Base-by-base conservation (phyloP, 92 coral and sea anemone genomes). In the Porites evermanni region DNA sequence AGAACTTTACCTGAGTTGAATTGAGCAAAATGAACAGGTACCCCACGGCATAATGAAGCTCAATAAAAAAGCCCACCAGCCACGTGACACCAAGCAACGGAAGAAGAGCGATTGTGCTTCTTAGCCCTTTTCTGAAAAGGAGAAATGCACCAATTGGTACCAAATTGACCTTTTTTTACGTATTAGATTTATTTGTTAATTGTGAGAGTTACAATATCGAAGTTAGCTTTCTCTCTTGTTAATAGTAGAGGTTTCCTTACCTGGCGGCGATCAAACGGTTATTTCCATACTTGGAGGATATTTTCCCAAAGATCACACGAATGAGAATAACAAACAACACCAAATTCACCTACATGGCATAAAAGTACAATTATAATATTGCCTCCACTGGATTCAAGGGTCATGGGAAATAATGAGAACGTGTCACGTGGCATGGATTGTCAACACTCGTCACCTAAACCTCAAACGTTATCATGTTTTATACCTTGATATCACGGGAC, bases 21-120 rank as follows among this genome's bases (percentile, higher is more conserved):
- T 82, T 82, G 2, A 82, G 86, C 60, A 38, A 63, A 38, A 82
- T 71, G 20, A 29, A 82, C 38, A 73, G 6, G 59, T 82, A 82
- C 16, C 38, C 78, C 47, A 72, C 10, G n/a, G 50, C 79, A 58
- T 53, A 4, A 14, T 82, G 86, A 47, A 82, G 72, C 79, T 82
- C 59, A 11, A 82, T 7, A 7, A 72, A 82, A 63, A 82, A 72
- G 2, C 86, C 86, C 51, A 82, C 10, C 20, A 82, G n/a, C 47
- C 70, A 83, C 24, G 87, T 83, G 64, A 83, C 87, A 60, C 87
- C 87, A 19, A 83, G 64, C 16, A 83, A 24, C 6, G 87, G 87
- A 6, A 83, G 79, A 6, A 83, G 72, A 47, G 79, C 87, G 65
- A 83, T 24, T 19, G 73, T 72, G 52, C 87, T 83, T 17, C 69